phyloP scores from a whole-genome alignment of 2,113 vertebrate genomes.

The Vimba vimba region DNA sequence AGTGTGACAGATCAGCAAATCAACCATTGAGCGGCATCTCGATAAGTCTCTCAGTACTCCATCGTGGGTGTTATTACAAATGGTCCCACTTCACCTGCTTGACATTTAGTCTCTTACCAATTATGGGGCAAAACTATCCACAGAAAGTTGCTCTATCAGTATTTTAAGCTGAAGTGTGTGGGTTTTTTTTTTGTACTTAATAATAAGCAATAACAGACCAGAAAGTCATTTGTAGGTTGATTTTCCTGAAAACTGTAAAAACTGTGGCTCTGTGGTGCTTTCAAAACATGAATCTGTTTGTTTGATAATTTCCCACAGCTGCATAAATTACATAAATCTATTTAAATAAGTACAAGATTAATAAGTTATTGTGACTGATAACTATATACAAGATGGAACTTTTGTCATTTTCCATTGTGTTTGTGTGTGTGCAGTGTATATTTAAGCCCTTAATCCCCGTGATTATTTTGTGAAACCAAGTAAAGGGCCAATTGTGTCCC shows the following conservation, averaged over 20 bases:
- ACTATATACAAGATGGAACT: background rate
- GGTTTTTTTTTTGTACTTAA: too few species aligned
- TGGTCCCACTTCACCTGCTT: slow-evolving; percentile 42
- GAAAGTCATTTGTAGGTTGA: background rate
- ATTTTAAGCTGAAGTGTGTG: background rate
- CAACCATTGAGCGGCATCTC: background rate
- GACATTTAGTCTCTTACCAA: slow-evolving; percentile 37
- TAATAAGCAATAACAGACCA: background rate
- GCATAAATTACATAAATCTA: background rate
- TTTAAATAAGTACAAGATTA: background rate
- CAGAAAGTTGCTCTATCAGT: background rate
- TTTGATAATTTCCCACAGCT: background rate
- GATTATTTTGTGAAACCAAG: slow-evolving; percentile 37
- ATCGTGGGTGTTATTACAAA: background rate
- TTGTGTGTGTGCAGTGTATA: background rate
- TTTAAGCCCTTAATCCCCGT: slow-evolving; percentile 33
- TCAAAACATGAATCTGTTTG: background rate
- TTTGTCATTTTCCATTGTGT: background rate
- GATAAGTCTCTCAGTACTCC: background rate
- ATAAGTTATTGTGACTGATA: background rate
- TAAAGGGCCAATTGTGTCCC: slow-evolving; percentile 40
- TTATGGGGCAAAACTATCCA: background rate
- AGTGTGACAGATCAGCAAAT: slow-evolving; percentile 5
- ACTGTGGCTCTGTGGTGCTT: background rate
- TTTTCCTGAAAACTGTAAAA: background rate